These are phyloP conservation scores for Zonotrichia leucophrys DNA, from an alignment of 2,113 vertebrate genomes.

Conservation along the genomic window DNA sequence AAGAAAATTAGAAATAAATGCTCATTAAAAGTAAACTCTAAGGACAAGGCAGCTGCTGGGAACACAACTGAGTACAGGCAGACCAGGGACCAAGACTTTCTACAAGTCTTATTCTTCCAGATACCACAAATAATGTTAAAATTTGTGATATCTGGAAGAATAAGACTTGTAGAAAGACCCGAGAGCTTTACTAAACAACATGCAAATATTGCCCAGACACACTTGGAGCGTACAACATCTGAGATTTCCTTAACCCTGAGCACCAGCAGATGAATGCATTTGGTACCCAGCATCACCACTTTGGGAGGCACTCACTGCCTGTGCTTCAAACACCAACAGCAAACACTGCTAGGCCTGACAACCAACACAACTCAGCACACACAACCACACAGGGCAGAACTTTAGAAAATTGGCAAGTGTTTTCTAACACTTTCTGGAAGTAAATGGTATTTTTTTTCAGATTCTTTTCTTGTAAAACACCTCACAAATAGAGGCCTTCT, in stretches of 20 bases:
- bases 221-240: neutral
- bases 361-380: neutral
- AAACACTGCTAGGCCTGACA: neutral
- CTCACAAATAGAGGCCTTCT: neutral
- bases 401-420: neutral
- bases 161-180: neutral
- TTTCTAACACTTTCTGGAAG: neutral
- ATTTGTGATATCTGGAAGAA: too few relatives aligned
- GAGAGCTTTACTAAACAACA: neutral
- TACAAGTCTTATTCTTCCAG: too few relatives aligned
- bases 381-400: neutral
- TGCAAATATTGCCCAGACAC: neutral
- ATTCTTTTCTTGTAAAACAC: neutral
- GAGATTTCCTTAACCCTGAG: neutral
- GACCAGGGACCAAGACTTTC: neutral
- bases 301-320: neutral
- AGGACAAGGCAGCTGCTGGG: neutral
- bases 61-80: neutral
- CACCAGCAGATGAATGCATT: neutral
- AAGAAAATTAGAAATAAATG: neutral
- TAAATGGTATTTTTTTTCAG: neutral
- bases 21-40: neutral
- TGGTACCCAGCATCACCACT: neutral
- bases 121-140: too few relatives aligned
- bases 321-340: neutral